These are phyloP conservation scores for Luffia ferchaultella DNA, from an alignment of 2,888 invertebrate species.

Conservation along the genomic window DNA sequence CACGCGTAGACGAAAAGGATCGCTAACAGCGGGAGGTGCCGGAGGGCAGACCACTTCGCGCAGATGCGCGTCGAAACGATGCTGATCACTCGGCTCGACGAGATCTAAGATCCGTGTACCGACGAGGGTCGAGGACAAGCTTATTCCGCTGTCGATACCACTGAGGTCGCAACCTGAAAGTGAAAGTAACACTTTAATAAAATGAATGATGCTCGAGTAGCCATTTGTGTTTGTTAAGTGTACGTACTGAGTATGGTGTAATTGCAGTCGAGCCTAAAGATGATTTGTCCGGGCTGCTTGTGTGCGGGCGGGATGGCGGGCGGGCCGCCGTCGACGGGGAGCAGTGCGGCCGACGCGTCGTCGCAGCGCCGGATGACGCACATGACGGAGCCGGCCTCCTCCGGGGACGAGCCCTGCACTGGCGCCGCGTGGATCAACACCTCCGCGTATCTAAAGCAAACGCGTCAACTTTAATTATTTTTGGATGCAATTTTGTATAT, in stretches of 20 bases:
- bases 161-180: constrained; percentile 73
- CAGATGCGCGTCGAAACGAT: constrained; percentile 80
- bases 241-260: constrained; percentile 80
- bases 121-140: constrained; percentile 41
- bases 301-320: constrained; percentile 60
- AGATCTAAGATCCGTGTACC: constrained; percentile 84
- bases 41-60: constrained; percentile 74
- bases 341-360: constrained; percentile 66
- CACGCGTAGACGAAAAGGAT: constrained; percentile 70
- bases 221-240: too few species aligned
- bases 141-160: constrained; percentile 66
- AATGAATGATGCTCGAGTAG: too few species aligned
- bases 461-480: too few species aligned
- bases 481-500: too few species aligned
- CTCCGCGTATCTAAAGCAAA: constrained; percentile 69
- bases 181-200: too few species aligned
- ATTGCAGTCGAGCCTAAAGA: constrained; percentile 86
- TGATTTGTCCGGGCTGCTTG: constrained; percentile 88
- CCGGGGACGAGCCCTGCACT: constrained; percentile 66
- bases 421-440: constrained; percentile 72
- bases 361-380: constrained; percentile 69
- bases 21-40: constrained; percentile 70
- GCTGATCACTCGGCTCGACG: constrained; percentile 84
- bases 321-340: constrained; percentile 50
- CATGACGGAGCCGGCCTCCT: constrained; percentile 67